Percentiles rank a stretch among this genome's conserved stretches.
These are phyloP conservation scores for Chunga burmeisteri DNA, from an alignment of 2,113 vertebrate species.

Conservation along the genomic window DNA sequence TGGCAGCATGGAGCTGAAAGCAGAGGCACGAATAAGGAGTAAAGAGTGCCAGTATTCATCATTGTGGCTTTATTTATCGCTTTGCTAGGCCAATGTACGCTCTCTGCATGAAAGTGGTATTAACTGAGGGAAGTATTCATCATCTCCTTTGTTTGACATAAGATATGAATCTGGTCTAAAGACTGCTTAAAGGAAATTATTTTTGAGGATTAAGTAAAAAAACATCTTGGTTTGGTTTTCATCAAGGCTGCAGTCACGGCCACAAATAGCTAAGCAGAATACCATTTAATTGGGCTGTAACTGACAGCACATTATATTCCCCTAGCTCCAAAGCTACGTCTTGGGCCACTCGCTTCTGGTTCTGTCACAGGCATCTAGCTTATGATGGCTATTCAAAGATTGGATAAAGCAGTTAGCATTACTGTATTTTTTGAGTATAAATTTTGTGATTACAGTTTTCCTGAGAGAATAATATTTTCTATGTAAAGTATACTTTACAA, in stretches of 20 bases:
- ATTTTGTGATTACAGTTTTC: conserved; percentile 59
- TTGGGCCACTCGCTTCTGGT: neutral
- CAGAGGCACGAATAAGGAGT: neutral
- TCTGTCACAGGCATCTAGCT: conserved; percentile 11
- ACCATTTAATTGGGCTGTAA: conserved; percentile 17
- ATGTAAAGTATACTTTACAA: conserved; percentile 54
- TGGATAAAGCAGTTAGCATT: conserved; percentile 2
- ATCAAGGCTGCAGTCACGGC: neutral
- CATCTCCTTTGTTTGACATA: conserved; percentile 8
- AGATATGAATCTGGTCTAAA: conserved; percentile 7
- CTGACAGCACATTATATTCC: neutral
- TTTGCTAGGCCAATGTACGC: neutral
- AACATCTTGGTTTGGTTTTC: neutral
- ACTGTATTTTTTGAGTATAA: conserved; percentile 33
- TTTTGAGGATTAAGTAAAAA: conserved; percentile 12
- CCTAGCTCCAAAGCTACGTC: neutral
- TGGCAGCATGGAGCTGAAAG: neutral
- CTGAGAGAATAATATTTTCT: conserved; percentile 57
- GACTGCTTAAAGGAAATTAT: conserved; percentile 34
- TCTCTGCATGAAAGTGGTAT: neutral
- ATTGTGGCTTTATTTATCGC: neutral
- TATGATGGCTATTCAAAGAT: conserved; percentile 24
- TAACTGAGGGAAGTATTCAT: conserved; percentile 23
- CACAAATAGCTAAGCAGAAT: conserved; percentile 29
- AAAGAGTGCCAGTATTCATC: neutral